A percentile compares a stretch with the other conserved stretches of the same genome.
phyloP scores from a whole-genome alignment of 1,140 invertebrate genomes.

The Heliconius hermathena region DNA sequence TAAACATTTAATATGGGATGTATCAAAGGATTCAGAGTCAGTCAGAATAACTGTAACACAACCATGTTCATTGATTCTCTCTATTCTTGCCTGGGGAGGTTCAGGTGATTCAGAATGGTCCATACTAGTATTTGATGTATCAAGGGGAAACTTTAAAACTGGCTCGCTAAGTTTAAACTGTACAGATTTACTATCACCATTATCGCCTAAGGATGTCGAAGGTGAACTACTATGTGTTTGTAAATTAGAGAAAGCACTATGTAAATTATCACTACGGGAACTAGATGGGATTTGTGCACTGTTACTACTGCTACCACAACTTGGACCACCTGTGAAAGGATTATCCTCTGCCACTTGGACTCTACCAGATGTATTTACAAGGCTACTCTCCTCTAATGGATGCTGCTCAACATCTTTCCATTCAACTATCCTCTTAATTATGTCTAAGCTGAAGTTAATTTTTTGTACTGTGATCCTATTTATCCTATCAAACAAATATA shows the following conservation, averaged over 20 bases:
- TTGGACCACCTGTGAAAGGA: slow-evolving; percentile 67
- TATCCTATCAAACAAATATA: slow-evolving; percentile 82
- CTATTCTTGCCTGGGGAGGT: slow-evolving; percentile 62
- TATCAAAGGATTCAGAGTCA: slow-evolving; percentile 91
- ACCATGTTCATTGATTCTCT: slow-evolving; percentile 72
- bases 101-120: slow-evolving; percentile 63
- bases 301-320: slow-evolving; percentile 60
- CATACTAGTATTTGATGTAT: slow-evolving; percentile 48
- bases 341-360: slow-evolving; percentile 70
- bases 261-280: slow-evolving; percentile 65
- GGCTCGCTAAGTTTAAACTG: slow-evolving; percentile 72
- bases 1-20: slow-evolving; percentile 90
- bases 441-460: slow-evolving; percentile 91
- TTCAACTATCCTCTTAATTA: slow-evolving; percentile 92
- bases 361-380: slow-evolving; percentile 62
- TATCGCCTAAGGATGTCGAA: slow-evolving; percentile 65
- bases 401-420: slow-evolving; percentile 93
- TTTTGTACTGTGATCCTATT: slow-evolving; percentile 84
- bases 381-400: slow-evolving; percentile 87
- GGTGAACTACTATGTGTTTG: slow-evolving; percentile 63
- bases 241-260: slow-evolving; percentile 74
- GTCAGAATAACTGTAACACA: slow-evolving; percentile 87
- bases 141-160: slow-evolving; percentile 64
- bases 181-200: slow-evolving; percentile 48
- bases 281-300: slow-evolving; percentile 56